Percentiles rank a stretch among this genome's conserved stretches.
Evolutionary conservation across 2,797 vertebrate genomes (phyloP).

Genomic region (Clarias pachynema): DNA sequence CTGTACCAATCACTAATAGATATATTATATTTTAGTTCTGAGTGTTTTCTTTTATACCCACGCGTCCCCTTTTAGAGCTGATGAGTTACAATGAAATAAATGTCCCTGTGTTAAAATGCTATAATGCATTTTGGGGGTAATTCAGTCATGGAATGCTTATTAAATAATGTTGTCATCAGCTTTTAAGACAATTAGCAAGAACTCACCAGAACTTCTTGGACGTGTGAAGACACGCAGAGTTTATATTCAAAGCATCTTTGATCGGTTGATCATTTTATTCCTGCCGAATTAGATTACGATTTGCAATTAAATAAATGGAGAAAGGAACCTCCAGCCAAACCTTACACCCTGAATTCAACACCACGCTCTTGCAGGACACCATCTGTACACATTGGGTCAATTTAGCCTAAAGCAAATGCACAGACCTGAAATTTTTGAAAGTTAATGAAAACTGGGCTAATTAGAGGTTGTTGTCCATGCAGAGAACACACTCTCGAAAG

Average conservation of each 20-base stretch:
- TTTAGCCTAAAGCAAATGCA: not conserved
- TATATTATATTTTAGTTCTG: not conserved
- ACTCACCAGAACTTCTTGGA: not conserved
- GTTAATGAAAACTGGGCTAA: not conserved
- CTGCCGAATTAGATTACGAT: not conserved
- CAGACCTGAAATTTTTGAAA: not conserved
- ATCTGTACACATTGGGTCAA: not conserved
- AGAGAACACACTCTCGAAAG: not conserved
- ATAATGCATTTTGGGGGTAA: not conserved
- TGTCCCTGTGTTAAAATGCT: not conserved
- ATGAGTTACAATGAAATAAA: not conserved
- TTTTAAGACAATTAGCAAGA: conserved; percentile 20
- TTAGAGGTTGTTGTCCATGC: not conserved
- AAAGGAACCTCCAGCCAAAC: not conserved
- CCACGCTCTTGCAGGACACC: not conserved
- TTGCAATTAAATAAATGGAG: not conserved
- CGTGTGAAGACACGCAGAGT: not conserved
- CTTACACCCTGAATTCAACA: not conserved
- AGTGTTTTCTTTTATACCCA: not conserved
- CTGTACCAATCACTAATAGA: not conserved
- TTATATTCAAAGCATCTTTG: not conserved
- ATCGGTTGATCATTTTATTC: not conserved
- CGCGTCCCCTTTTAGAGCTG: not conserved
- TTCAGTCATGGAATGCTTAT: not conserved
- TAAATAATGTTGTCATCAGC: not conserved